Evolutionary conservation across 1,140 invertebrate genomes (phyloP), one percentile per base, ranked within the genome.

Genomic region (Wiebesia pumilae): DNA sequence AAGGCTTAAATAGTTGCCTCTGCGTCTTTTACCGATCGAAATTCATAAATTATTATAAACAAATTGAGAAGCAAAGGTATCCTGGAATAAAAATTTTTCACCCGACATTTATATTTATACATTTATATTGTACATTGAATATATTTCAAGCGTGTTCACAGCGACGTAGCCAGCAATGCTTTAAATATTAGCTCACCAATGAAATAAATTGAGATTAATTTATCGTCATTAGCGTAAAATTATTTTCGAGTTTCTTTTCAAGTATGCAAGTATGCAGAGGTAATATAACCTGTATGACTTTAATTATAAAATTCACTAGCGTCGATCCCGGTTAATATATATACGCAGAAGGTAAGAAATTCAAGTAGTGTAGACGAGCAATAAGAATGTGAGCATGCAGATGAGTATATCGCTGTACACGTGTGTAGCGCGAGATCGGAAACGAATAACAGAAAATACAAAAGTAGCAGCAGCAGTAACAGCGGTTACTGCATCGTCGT

Each of bases 391-490:
- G 80, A 40, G 27, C 19, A 81, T 43, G 30, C 54, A 81, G 38
- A 81, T 67, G 54, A 62, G 67, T 51, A 73, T 54, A 73, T 51
- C 81, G 38, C 21, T 24, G 81, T 10, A 27, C 43, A 38, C 81
- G 67, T 51, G 81, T 40, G 47, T 0, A 67, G 27, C 10, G 65
- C 33, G 27, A 40, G 40, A 27, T 40, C 62, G 65, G 6, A n/a
- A 65, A 27, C 16, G 35, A 62, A 10, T 12, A 40, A 30, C 0
- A 80, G 30, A 69, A 54, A 79, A 79, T 40, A 21, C 1, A 80
- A 77, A 62, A 62, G 83, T 73, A 30, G 33, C n/a, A 30, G 43
- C 33, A 71, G 69, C 69, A 54, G n/a, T n/a, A n/a, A n/a, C n/a
- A 35, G 33, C 69, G 19, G 19, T 71, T 24, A 35, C 16, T 30